phyloP scores from a whole-genome alignment of 1,140 invertebrate genomes.

The Macrosteles quadrilineatus region DNA sequence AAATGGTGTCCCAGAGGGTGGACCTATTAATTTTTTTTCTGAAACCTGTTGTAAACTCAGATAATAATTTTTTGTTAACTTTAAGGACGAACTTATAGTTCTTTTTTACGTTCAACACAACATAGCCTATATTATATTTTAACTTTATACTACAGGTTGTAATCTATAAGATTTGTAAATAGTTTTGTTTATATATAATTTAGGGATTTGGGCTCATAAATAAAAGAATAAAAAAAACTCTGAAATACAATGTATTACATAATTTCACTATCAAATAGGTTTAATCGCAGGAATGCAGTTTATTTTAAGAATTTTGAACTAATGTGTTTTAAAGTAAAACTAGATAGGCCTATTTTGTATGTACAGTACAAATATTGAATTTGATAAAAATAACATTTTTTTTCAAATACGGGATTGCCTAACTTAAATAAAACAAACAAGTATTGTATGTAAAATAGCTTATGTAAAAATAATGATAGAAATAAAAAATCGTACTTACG shows the following conservation, averaged over 20 bases:
- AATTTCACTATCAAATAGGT: background rate
- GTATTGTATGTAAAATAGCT: too few relatives aligned
- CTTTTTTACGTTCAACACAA: too few relatives aligned
- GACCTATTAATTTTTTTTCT: too few relatives aligned
- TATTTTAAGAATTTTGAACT: too few relatives aligned
- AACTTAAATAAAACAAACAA: background rate
- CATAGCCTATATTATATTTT: too few relatives aligned
- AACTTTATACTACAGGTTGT: too few relatives aligned
- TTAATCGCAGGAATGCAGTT: too few relatives aligned
- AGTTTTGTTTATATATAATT: background rate
- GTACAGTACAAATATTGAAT: background rate
- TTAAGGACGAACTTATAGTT: too few relatives aligned
- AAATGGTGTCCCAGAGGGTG: too few relatives aligned
- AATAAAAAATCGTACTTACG: background rate
- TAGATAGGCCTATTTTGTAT: background rate
- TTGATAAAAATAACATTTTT: background rate
- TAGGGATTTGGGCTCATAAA: background rate
- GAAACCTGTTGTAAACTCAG: too few relatives aligned
- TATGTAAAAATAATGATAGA: background rate
- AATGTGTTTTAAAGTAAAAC: background rate
- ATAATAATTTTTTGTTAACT: too few relatives aligned
- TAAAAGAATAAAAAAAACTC: background rate
- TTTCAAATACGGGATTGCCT: background rate
- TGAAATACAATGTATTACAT: background rate
- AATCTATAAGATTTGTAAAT: background rate